phyloP scores from a whole-genome alignment of 2,797 vertebrate genomes.

The Protosalanx chinensis region DNA sequence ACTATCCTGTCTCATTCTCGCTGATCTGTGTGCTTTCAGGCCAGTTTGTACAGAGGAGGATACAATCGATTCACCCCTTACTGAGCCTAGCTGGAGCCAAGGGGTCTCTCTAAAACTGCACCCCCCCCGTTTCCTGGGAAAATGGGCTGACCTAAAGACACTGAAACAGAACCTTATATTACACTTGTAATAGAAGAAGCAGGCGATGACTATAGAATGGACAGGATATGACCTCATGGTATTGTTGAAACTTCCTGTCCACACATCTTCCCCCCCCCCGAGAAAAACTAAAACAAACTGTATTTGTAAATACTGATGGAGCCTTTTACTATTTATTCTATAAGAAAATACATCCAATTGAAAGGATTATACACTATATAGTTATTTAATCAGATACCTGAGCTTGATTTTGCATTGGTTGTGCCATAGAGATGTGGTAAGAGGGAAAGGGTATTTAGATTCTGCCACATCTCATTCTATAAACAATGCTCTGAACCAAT shows the following conservation, averaged over 20 bases:
- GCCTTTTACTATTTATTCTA: slow-evolving; percentile 38
- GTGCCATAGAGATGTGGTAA: slow-evolving; percentile 6
- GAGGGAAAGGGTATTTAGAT: slow-evolving; percentile 38
- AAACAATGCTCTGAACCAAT: slow-evolving; percentile 5
- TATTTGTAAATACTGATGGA: slow-evolving; percentile 63
- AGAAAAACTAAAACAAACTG: slow-evolving; percentile 49
- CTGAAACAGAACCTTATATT: slow-evolving; percentile 13
- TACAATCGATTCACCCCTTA: slow-evolving; percentile 84
- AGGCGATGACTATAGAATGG: slow-evolving; percentile 9
- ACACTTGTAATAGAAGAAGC: too few species aligned
- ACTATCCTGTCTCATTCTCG: neutral
- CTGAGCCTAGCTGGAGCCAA: slow-evolving; percentile 47
- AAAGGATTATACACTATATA: slow-evolving; percentile 51
- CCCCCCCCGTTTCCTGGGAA: slow-evolving; percentile 9
- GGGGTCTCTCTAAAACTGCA: slow-evolving; percentile 30
- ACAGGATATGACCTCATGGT: slow-evolving; percentile 46
- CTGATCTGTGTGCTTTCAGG: slow-evolving; percentile 60
- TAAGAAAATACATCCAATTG: slow-evolving; percentile 27
- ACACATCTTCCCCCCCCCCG: slow-evolving; percentile 24
- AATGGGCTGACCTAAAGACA: slow-evolving; percentile 35
- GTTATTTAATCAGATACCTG: slow-evolving; percentile 39
- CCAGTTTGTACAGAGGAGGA: slow-evolving; percentile 81
- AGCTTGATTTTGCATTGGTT: slow-evolving; percentile 21
- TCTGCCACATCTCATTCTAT: neutral
- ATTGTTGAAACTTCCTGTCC: slow-evolving; percentile 34